These are phyloP conservation scores for Peromyscus melanophrys DNA, from an alignment of 2,797 vertebrate species.

Conservation along the genomic window DNA sequence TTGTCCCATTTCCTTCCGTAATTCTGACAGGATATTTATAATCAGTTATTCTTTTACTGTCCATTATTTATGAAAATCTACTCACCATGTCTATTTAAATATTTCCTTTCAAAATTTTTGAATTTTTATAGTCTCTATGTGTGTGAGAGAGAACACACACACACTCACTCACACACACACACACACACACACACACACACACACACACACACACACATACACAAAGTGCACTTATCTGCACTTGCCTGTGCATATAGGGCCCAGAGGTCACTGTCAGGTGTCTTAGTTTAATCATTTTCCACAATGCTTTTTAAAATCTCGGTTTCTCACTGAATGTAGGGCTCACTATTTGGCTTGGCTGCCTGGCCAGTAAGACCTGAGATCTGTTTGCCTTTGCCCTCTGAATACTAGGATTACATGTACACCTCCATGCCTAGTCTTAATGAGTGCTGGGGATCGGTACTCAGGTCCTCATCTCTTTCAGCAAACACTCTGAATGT, in stretches of 20 bases:
- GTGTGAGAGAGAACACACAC: too few relatives aligned
- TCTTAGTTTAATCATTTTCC: not conserved
- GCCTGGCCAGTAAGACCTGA: not conserved
- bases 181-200: not conserved
- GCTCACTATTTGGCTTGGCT: not conserved
- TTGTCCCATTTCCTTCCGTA: not conserved
- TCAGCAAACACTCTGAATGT: not conserved
- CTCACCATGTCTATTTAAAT: not conserved
- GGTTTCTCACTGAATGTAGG: not conserved
- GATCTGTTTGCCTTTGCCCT: not conserved
- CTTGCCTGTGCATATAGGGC: not conserved
- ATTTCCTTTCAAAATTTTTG: not conserved
- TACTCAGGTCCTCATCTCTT: not conserved
- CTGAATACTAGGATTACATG: not conserved
- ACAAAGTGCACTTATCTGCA: not conserved
- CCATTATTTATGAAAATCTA: not conserved
- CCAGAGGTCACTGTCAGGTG: not conserved
- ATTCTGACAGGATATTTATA: accelerated
- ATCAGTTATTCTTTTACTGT: not conserved
- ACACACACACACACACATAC: not conserved
- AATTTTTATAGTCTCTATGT: not conserved
- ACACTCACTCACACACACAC: not conserved
- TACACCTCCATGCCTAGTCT: too few relatives aligned
- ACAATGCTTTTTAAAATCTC: not conserved
- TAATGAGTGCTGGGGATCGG: too few relatives aligned